Conservation (phyloP, 1,140 invertebrate genomes). For the Teleopsis dalmanni region DNA sequence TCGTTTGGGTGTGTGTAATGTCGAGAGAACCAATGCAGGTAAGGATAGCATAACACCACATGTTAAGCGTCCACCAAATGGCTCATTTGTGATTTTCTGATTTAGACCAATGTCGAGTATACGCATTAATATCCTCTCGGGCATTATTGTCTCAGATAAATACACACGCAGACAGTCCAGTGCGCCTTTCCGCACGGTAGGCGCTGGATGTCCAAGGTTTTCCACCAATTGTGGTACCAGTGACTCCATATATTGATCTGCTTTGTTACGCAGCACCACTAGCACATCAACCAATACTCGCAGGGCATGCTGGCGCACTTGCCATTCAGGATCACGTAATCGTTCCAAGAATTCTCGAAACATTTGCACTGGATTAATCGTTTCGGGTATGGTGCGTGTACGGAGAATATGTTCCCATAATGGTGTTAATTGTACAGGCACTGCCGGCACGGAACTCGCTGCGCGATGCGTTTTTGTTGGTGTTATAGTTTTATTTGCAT, state of each 20-base stretch:
- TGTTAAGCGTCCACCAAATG: slow-evolving; percentile 54
- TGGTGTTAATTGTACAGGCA: slow-evolving; percentile 55
- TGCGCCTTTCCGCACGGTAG: slow-evolving; percentile 66
- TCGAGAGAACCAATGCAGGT: slow-evolving; percentile 54
- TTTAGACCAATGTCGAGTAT: slow-evolving; percentile 59
- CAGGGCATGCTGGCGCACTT: slow-evolving; percentile 69
- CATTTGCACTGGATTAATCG: slow-evolving; percentile 55
- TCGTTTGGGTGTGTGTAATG: slow-evolving; percentile 42
- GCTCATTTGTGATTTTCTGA: slow-evolving; percentile 48
- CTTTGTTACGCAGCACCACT: slow-evolving; percentile 55
- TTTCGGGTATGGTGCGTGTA: slow-evolving; percentile 52
- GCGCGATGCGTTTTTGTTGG: slow-evolving; percentile 2
- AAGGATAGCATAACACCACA: slow-evolving; percentile 60
- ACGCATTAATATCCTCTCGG: slow-evolving; percentile 52
- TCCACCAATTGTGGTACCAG: slow-evolving; percentile 60
- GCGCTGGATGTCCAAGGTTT: slow-evolving; percentile 66
- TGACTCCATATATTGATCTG: slow-evolving; percentile 53
- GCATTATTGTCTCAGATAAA: slow-evolving; percentile 52
- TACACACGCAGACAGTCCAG: slow-evolving; percentile 62
- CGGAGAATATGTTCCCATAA: slow-evolving; percentile 68
- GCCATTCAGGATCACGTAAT: slow-evolving; percentile 70
- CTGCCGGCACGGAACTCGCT: slow-evolving; percentile 2
- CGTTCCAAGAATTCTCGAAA: slow-evolving; percentile 62
- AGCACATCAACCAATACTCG: slow-evolving; percentile 66
- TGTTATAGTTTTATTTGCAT: background rate